phyloP scores from a whole-genome alignment of 2,888 invertebrate species.

The Drosophila koepferae region DNA sequence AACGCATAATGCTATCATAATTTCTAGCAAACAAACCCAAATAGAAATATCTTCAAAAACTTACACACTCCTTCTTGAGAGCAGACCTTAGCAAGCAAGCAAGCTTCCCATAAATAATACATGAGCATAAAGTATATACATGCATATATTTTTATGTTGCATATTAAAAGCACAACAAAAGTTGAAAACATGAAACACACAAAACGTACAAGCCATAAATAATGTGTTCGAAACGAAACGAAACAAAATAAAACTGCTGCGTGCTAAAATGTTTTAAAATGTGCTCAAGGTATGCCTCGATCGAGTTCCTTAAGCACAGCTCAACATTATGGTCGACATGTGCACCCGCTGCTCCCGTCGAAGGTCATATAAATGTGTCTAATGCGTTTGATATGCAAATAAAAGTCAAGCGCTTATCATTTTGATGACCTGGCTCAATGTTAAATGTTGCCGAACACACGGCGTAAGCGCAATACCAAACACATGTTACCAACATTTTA shows the following conservation, averaged over 20 bases:
- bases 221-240: conserved; percentile 60
- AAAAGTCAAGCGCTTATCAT: conserved; percentile 46
- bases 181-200: conserved; percentile 10
- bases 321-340: conserved; percentile 54
- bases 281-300: conserved; percentile 43
- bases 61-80: conserved; percentile 15
- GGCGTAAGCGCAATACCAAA: conserved; percentile 55
- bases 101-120: conserved; percentile 58
- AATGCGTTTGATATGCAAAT: conserved; percentile 71
- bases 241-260: conserved; percentile 40
- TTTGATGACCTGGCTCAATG: conserved; percentile 39
- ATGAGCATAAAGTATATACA: conserved; percentile 26
- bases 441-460: conserved; percentile 28
- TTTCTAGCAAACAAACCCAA: conserved; percentile 13
- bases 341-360: conserved; percentile 13
- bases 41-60: conserved; percentile 8
- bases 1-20: conserved; percentile 21
- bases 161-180: conserved; percentile 31
- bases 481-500: conserved; percentile 32
- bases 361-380: conserved; percentile 53
- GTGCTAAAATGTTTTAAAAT: conserved; percentile 60
- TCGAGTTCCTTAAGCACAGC: conserved; percentile 43
- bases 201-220: conserved; percentile 63
- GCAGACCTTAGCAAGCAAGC: conserved; percentile 20
- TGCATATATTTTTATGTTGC: conserved; percentile 37